Conservation (phyloP, 2,797 vertebrate genomes). For the Gila robusta region DNA sequence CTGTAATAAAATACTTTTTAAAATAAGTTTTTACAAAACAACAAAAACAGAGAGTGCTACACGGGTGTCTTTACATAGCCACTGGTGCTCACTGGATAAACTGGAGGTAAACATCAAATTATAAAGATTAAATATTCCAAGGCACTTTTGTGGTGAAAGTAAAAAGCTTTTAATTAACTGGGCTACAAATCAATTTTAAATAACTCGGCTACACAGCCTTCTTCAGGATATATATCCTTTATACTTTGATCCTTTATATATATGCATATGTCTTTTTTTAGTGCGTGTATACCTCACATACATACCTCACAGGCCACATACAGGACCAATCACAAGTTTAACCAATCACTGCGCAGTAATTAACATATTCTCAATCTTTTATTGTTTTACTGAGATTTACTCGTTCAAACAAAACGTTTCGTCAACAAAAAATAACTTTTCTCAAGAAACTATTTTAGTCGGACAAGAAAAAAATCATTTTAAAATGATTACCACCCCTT, state of each 20-base stretch:
- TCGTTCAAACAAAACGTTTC: background rate
- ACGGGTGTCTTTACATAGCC: background rate
- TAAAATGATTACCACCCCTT: background rate
- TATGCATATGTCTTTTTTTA: too few relatives aligned
- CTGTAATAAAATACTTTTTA: background rate
- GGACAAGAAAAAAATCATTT: too few relatives aligned
- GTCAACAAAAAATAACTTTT: too few relatives aligned
- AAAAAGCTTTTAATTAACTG: too few relatives aligned
- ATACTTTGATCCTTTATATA: too few relatives aligned
- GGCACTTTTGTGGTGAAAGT: background rate
- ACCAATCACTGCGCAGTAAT: slow-evolving; percentile 17
- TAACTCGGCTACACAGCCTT: too few relatives aligned
- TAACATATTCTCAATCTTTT: background rate
- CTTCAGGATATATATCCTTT: background rate
- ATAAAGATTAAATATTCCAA: background rate
- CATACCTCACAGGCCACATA: background rate
- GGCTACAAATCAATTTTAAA: too few relatives aligned
- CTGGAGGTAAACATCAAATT: background rate
- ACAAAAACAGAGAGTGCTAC: background rate
- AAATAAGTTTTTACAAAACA: background rate
- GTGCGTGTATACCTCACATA: too few relatives aligned
- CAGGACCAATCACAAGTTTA: background rate
- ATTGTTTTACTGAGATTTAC: background rate
- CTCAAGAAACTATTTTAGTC: too few relatives aligned
- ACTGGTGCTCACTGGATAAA: background rate